These are phyloP conservation scores for Diaphora mendica DNA, from an alignment of 2,888 invertebrate genomes.

Conservation along the genomic window DNA sequence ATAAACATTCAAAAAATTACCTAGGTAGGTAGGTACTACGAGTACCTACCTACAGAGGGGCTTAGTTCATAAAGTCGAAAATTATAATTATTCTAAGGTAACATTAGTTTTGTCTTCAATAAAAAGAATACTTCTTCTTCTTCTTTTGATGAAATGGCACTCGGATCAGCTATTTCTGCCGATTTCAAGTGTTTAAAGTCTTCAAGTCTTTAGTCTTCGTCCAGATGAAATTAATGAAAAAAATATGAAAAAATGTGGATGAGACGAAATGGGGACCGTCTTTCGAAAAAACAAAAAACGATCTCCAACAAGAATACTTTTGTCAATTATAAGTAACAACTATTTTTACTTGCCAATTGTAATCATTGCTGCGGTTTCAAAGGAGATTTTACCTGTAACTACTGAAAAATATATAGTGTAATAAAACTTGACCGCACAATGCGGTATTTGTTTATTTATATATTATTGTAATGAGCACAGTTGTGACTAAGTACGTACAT, in stretches of 20 bases:
- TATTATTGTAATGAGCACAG: constrained; percentile 8
- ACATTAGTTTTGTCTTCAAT: neutral
- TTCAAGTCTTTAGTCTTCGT: too few relatives aligned
- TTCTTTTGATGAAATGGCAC: too few relatives aligned
- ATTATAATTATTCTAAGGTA: neutral
- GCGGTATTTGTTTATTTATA: constrained; percentile 18
- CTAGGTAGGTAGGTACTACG: too few relatives aligned
- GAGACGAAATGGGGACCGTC: too few relatives aligned
- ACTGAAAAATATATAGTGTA: neutral
- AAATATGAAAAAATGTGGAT: too few relatives aligned
- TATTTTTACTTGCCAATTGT: neutral
- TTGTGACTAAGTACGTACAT: neutral
- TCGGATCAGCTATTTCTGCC: too few relatives aligned
- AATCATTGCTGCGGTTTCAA: constrained; percentile 15
- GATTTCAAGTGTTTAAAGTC: too few relatives aligned
- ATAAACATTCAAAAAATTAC: neutral
- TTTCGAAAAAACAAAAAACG: too few relatives aligned
- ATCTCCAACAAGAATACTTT: neutral
- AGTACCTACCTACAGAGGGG: neutral
- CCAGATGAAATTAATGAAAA: too few relatives aligned
- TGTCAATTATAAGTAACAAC: neutral
- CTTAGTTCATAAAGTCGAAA: neutral
- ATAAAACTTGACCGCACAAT: constrained; percentile 13
- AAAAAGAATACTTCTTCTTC: neutral
- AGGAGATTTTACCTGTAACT: constrained; percentile 15